Conservation (phyloP, 2,888 invertebrate species). For the Drosophila paracracens region DNA sequence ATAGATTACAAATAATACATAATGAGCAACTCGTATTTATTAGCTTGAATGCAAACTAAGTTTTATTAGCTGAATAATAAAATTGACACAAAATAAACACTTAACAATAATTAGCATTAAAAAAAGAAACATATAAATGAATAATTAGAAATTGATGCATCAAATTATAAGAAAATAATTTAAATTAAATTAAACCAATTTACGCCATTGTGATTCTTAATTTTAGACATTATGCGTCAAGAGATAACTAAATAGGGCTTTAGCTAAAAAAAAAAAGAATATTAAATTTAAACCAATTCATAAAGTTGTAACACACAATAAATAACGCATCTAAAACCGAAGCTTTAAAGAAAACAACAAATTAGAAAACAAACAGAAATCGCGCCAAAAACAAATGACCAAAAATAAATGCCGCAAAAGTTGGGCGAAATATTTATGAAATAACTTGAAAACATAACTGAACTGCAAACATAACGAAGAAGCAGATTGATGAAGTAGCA, state of each 20-base stretch:
- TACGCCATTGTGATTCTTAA: constrained; percentile 85
- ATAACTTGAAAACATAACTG: constrained; percentile 10
- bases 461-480: constrained; percentile 11
- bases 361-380: constrained; percentile 35
- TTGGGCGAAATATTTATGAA: constrained; percentile 23
- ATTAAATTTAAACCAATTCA: constrained; percentile 22
- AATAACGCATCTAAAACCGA: constrained; percentile 27
- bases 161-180: constrained; percentile 20
- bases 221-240: constrained; percentile 73
- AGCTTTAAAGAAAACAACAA: constrained; percentile 43
- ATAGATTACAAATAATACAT: constrained; percentile 40
- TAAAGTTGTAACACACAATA: constrained; percentile 9
- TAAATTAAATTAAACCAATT: constrained; percentile 33
- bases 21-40: constrained; percentile 28
- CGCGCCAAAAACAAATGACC: constrained; percentile 59
- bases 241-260: constrained; percentile 30
- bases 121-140: constrained; percentile 15
- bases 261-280: constrained; percentile 18
- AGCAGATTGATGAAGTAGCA: constrained; percentile 12
- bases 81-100: constrained; percentile 48
- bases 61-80: constrained; percentile 40
- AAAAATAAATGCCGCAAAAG: constrained; percentile 40
- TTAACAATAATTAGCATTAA: constrained; percentile 75
- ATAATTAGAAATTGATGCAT: constrained; percentile 32
- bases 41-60: constrained; percentile 28